Conservation (phyloP, 2,113 vertebrate genomes). For the Trematomus loennbergii region DNA sequence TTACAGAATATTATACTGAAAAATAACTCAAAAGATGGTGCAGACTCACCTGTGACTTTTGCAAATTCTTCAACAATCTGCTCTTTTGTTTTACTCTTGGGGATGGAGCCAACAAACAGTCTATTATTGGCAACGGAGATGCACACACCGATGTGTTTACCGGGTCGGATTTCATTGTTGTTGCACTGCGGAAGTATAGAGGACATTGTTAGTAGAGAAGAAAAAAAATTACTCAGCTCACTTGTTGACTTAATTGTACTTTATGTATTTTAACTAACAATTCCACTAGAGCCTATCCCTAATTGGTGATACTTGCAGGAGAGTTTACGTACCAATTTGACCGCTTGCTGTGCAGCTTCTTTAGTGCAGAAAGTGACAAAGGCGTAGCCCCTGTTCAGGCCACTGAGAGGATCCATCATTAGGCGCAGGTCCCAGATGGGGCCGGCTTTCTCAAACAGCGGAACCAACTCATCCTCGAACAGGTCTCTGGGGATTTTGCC, state of each 20-base stretch:
- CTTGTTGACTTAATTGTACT: background rate
- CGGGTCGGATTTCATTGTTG: slow-evolving; percentile 99
- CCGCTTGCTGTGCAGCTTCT: slow-evolving; percentile 98
- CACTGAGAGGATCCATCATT: slow-evolving; percentile 99
- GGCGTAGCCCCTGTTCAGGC: slow-evolving; percentile 98
- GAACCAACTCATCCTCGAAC: slow-evolving; percentile 99
- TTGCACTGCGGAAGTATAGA: slow-evolving; percentile 89
- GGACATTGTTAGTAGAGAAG: background rate
- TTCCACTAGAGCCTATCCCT: background rate
- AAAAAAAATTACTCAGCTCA: background rate
- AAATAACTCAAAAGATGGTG: background rate
- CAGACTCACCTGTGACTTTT: slow-evolving; percentile 96
- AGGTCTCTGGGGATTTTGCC: slow-evolving; percentile 99
- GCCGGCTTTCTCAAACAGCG: slow-evolving; percentile 98
- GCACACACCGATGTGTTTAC: slow-evolving; percentile 99
- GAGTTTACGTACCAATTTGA: slow-evolving; percentile 91
- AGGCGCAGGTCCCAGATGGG: slow-evolving; percentile 98
- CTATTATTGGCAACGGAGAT: slow-evolving; percentile 99
- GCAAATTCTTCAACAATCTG: slow-evolving; percentile 99
- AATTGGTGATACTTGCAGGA: slow-evolving; percentile 3
- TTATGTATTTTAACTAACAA: background rate
- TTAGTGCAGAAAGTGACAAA: slow-evolving; percentile 99
- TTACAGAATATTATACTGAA: background rate
- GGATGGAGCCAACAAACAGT: slow-evolving; percentile 99
- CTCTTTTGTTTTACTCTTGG: slow-evolving; percentile 99